Percentiles rank a stretch among this genome's conserved stretches.
phyloP scores from a whole-genome alignment of 35 echinoderm and acorn worm genomes.

The Lytechinus pictus region DNA sequence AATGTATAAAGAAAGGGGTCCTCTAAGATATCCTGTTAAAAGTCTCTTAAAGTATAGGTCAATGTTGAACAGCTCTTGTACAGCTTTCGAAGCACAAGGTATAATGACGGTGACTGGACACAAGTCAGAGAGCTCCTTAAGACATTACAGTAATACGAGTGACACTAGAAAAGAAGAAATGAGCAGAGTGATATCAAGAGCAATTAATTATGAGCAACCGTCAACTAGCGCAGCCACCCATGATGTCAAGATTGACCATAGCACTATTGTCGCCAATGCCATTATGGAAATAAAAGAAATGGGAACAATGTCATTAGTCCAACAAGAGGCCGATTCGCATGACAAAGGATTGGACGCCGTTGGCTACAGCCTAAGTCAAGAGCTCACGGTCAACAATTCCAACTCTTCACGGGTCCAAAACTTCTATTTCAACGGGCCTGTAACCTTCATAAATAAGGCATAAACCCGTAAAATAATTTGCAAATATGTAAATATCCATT shows the following conservation, averaged over 20 bases:
- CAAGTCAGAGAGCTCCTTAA: conserved; percentile 37
- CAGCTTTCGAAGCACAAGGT: conserved; percentile 53
- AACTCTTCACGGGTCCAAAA: too few species aligned
- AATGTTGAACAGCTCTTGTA: conserved; percentile 56
- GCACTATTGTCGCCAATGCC: too few species aligned
- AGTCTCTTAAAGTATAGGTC: conserved; percentile 46
- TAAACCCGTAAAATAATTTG: not conserved
- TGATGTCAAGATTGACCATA: too few species aligned
- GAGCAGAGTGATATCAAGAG: not conserved
- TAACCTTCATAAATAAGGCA: not conserved
- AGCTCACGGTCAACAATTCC: too few species aligned
- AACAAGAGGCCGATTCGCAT: not conserved
- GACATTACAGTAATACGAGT: conserved; percentile 43
- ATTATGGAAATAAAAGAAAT: too few species aligned
- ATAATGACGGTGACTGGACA: conserved; percentile 57
- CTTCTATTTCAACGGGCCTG: too few species aligned
- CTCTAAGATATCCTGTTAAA: conserved; percentile 40
- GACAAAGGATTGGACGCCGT: not conserved
- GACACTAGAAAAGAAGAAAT: conserved; percentile 38
- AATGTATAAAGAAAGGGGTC: conserved; percentile 53
- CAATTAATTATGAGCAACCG: not conserved
- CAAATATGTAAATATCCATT: not conserved
- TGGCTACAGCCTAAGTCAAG: not conserved
- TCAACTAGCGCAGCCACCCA: not conserved
- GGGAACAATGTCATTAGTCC: not conserved